Percentiles rank a stretch among this genome's conserved stretches.
Evolutionary conservation across 2,888 invertebrate species (phyloP).

Genomic region (Drosophila meridiana): DNA sequence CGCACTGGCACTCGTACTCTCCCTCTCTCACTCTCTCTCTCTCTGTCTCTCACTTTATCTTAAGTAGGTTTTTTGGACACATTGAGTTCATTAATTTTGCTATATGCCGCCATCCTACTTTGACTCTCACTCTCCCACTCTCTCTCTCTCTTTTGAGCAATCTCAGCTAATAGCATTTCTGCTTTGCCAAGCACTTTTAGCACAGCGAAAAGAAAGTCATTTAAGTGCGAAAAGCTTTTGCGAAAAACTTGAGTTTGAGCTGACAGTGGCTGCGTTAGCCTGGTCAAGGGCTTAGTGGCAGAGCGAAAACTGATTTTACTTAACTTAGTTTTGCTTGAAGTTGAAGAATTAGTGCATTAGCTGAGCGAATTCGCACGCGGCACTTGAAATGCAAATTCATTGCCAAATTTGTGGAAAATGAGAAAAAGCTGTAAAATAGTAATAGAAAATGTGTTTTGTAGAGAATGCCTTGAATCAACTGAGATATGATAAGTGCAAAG

Average conservation of each 20-base stretch:
- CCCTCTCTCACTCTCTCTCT: background rate
- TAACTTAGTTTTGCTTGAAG: slow-evolving; percentile 31
- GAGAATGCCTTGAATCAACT: background rate
- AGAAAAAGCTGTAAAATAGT: background rate
- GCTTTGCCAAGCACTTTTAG: slow-evolving; percentile 18
- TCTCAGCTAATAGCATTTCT: slow-evolving; percentile 32
- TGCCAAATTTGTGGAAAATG: background rate
- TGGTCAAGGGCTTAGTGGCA: slow-evolving; percentile 5
- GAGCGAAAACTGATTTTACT: slow-evolving; percentile 41
- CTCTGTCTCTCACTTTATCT: background rate
- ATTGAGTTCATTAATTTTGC: slow-evolving; percentile 54
- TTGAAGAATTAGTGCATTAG: slow-evolving; percentile 11
- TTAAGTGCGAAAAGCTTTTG: slow-evolving; percentile 30
- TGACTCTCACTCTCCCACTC: background rate
- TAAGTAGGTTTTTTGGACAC: background rate
- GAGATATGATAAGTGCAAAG: background rate
- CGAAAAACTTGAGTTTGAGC: slow-evolving; percentile 17
- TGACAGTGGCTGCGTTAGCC: background rate
- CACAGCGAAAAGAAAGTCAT: slow-evolving; percentile 37
- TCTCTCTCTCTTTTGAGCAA: background rate
- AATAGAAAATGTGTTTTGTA: background rate
- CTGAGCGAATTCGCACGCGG: background rate
- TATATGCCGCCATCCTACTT: slow-evolving; percentile 2
- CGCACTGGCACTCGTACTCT: background rate
- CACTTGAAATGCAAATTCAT: background rate